Evolutionary conservation across 2,113 vertebrate species (phyloP).

Genomic region (Brachypteracias leptosomus): DNA sequence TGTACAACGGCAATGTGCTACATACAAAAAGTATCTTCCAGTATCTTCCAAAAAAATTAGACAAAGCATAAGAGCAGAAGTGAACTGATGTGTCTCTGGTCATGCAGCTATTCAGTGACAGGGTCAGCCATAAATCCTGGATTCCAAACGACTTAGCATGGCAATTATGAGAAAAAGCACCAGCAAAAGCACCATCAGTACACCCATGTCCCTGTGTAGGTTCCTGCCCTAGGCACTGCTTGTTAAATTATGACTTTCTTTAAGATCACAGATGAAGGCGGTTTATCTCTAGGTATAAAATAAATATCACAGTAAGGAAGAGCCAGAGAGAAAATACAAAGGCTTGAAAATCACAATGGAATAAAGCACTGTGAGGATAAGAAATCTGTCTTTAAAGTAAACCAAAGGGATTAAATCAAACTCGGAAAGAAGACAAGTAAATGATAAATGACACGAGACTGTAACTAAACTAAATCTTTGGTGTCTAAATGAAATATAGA

Average conservation of each 20-base stretch:
- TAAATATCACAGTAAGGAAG: not conserved
- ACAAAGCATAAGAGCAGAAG: not conserved
- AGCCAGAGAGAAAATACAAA: not conserved
- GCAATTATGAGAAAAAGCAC: not conserved
- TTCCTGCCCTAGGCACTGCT: not conserved
- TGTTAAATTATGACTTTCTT: not conserved
- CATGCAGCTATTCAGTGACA: not conserved
- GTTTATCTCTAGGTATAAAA: not conserved
- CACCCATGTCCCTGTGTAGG: not conserved
- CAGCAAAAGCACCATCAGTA: not conserved
- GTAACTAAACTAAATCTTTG: not conserved
- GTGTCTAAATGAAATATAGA: not conserved
- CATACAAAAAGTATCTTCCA: not conserved
- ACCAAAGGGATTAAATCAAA: slow-evolving; percentile 49
- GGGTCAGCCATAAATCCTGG: not conserved
- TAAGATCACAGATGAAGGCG: not conserved
- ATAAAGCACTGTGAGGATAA: not conserved
- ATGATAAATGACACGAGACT: not conserved
- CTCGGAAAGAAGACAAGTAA: not conserved
- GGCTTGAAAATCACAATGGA: not conserved
- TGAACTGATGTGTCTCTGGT: not conserved
- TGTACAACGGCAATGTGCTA: not conserved
- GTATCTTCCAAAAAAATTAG: not conserved
- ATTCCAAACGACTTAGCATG: not conserved
- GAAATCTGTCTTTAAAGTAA: slow-evolving; percentile 33